Percentiles rank a stretch among this genome's conserved stretches.
Evolutionary conservation across 2,797 vertebrate species (phyloP).

Genomic region (Pelochelys cantorii): DNA sequence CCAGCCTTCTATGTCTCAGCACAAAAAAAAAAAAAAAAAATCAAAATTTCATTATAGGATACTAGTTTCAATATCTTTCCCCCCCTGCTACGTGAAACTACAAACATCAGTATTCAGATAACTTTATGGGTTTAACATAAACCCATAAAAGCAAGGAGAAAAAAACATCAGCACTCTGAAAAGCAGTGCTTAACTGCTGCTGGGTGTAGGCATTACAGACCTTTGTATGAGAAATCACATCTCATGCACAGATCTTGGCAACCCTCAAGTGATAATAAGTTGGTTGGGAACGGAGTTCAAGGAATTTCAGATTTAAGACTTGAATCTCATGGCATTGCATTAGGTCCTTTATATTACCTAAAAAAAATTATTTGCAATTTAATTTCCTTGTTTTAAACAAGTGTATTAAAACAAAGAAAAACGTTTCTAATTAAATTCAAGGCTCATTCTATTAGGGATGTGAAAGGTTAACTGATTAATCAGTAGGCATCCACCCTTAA

Average conservation of each 20-base stretch:
- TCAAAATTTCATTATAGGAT: conserved; percentile 53
- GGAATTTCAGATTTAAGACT: not conserved
- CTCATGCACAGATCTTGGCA: not conserved
- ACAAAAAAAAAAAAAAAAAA: conserved; percentile 26
- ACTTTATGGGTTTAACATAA: conserved; percentile 16
- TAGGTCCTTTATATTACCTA: not conserved
- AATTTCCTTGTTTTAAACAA: conserved; percentile 19
- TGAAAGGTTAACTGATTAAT: too few species aligned
- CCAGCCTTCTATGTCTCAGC: not conserved
- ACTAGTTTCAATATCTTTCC: conserved; percentile 5
- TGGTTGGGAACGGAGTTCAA: not conserved
- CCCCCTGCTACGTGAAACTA: not conserved
- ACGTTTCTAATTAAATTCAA: not conserved
- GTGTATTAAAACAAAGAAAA: not conserved
- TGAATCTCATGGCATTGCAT: not conserved
- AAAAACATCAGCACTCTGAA: not conserved
- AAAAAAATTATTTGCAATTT: not conserved
- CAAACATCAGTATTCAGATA: conserved; percentile 19
- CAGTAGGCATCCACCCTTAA: too few species aligned
- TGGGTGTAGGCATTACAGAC: not conserved
- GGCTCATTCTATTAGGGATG: not conserved
- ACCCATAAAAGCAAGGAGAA: conserved; percentile 11
- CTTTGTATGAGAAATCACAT: not conserved
- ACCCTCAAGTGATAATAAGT: not conserved
- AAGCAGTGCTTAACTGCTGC: not conserved